Evolutionary conservation across 2,113 vertebrate species (phyloP).

Genomic region (Oncorhynchus clarkii): DNA sequence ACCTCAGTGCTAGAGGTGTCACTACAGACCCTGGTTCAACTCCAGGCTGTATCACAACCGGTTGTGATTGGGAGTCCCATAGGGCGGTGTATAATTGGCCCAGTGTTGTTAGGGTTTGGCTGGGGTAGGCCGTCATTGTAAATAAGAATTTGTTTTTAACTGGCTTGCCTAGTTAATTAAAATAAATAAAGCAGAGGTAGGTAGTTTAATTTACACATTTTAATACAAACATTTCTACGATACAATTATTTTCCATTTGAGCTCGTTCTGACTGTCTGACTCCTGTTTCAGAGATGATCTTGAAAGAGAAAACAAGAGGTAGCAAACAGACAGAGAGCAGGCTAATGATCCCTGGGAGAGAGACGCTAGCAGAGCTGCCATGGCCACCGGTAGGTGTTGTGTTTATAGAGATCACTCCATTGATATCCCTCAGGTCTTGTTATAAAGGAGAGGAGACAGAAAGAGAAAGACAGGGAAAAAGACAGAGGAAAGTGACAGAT

Average conservation of each 20-base stretch:
- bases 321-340: not conserved
- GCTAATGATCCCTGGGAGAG: not conserved
- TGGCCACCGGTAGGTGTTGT: not conserved
- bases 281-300: not conserved
- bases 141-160: no score
- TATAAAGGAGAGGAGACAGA: not conserved
- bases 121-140: no score
- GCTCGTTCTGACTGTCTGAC: not conserved
- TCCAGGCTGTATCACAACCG: no score
- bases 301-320: conserved; percentile 11
- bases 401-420: not conserved
- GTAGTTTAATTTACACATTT: no score
- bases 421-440: not conserved
- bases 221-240: not conserved
- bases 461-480: not conserved
- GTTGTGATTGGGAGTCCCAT: no score
- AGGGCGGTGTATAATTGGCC: no score
- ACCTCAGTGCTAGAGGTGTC: no score
- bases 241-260: not conserved
- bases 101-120: no score
- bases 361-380: not conserved
- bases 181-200: not conserved
- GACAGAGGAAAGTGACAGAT: not conserved
- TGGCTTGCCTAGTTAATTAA: no score
- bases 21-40: no score